Base-by-base conservation (phyloP, 1,140 invertebrate species). In the Lucilia cuprina region DNA sequence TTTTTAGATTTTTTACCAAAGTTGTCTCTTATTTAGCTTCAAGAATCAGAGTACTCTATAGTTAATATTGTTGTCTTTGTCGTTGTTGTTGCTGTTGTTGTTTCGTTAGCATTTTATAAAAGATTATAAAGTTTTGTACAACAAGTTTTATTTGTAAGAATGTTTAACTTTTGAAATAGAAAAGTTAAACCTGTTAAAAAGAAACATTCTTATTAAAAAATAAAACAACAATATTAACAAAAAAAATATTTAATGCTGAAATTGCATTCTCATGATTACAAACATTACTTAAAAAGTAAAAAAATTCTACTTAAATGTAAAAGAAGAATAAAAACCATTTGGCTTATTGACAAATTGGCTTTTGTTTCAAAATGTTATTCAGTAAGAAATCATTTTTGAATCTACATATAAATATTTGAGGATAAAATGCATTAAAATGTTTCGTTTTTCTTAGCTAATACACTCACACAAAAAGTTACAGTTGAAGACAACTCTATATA, bases 101-200 rank as follows among this genome's bases (percentile, higher is more conserved):
- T 70, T 70, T 25, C 65, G 65, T 21, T 70, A 19, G 19, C 65
- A 70, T 21, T 70, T 70, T 70, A 19, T 70, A 70, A 70, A 70
- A 70, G 65, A 70, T 70, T 70, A 70, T 21, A 70, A 70, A 70
- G 5, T 70, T 70, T 70, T 21, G 65, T n/a, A 70, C 19, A 70
- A 70, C 65, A 70, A 70, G 65, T 70, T 70, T 70, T 21, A 70
- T 70, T 70, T 70, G n/a, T n/a, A 21, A 70, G 65, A 70, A 70
- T 70, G 19, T 21, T 70, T 21, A 70, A 70, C 65, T 70, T 70
- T 21, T 21, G 19, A 70, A 70, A 70, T 70, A 70, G 19, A 70
- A 70, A 70, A 70, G 19, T 70, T 70, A 70, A 70, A 70, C 65
- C 65, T 70, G 19, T 70, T 70, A 70, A 70, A 25, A 19, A 25